Evolutionary conservation across 1,140 invertebrate species (phyloP).

Genomic region (Orius laevigatus): DNA sequence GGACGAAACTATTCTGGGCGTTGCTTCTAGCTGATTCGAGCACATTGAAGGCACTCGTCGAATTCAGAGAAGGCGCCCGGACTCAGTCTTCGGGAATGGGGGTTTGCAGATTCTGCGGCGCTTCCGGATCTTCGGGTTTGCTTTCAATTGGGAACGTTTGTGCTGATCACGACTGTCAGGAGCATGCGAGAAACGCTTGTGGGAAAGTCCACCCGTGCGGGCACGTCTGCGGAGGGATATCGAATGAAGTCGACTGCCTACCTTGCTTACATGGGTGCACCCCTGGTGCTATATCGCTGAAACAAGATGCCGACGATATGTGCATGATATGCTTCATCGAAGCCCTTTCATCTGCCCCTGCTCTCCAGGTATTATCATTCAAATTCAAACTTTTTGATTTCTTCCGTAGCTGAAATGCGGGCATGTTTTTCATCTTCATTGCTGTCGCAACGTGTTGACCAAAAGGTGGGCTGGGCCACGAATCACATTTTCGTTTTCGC

Average conservation of each 20-base stretch:
- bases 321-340: conserved; percentile 99
- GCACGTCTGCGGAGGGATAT: conserved; percentile 79
- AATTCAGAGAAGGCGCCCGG: conserved; percentile 64
- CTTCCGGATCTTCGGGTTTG: conserved; percentile 62
- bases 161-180: conserved; percentile 82
- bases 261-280: conserved; percentile 53
- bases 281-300: conserved; percentile 31
- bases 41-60: conserved; percentile 83
- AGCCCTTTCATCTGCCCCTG: conserved; percentile 81
- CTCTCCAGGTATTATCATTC: conserved; percentile 51
- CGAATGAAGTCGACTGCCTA: conserved; percentile 51
- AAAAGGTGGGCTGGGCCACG: conserved; percentile 86
- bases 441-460: conserved; percentile 68
- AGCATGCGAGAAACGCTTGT: conserved; percentile 72
- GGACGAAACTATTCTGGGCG: conserved; percentile 90
- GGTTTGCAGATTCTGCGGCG: conserved; percentile 83
- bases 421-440: conserved; percentile 91
- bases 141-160: conserved; percentile 87
- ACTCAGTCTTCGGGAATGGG: conserved; percentile 34
- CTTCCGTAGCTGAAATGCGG: conserved; percentile 78
- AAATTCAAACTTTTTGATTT: conserved; percentile 19
- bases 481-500: conserved; percentile 90
- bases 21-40: conserved; percentile 79
- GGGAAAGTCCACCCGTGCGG: conserved; percentile 68
- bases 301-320: conserved; percentile 96